Conservation (phyloP, 1,140 invertebrate species). For the Nautilus pompilius region DNA sequence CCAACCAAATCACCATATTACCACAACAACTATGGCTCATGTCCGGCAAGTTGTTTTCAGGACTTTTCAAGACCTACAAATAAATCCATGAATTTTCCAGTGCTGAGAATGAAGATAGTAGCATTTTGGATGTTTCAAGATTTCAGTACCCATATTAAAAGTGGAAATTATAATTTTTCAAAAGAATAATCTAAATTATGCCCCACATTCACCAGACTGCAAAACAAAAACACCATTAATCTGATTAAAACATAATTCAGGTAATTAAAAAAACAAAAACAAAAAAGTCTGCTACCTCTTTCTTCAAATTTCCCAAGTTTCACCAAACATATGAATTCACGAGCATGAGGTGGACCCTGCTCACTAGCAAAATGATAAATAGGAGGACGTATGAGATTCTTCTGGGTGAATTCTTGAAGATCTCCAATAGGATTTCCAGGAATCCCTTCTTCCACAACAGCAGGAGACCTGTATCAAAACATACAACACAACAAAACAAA, state of each 20-base stretch:
- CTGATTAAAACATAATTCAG: not conserved
- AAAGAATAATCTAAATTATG: no score
- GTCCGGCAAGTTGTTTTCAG: no score
- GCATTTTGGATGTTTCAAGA: no score
- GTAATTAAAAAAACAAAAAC: not conserved
- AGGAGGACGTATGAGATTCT: constrained; percentile 88
- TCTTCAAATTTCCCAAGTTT: constrained; percentile 66
- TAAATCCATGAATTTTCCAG: no score
- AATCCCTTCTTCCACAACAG: constrained; percentile 22
- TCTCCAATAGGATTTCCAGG: constrained; percentile 85
- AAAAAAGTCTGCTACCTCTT: constrained; percentile 63
- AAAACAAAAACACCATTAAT: not conserved
- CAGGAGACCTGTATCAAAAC: not conserved
- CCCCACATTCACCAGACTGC: no score
- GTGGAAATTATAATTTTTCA: no score
- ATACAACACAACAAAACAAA: not conserved
- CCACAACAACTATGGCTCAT: no score
- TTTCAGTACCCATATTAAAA: no score
- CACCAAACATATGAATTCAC: constrained; percentile 82
- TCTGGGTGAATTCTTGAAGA: constrained; percentile 95
- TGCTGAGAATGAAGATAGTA: no score
- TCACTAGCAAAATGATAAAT: constrained; percentile 83
- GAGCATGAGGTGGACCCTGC: constrained; percentile 84
- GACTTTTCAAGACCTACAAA: no score
- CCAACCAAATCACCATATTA: no score